Evolutionary conservation across 2,888 invertebrate genomes (phyloP).

Genomic region (Mamestra brassicae): DNA sequence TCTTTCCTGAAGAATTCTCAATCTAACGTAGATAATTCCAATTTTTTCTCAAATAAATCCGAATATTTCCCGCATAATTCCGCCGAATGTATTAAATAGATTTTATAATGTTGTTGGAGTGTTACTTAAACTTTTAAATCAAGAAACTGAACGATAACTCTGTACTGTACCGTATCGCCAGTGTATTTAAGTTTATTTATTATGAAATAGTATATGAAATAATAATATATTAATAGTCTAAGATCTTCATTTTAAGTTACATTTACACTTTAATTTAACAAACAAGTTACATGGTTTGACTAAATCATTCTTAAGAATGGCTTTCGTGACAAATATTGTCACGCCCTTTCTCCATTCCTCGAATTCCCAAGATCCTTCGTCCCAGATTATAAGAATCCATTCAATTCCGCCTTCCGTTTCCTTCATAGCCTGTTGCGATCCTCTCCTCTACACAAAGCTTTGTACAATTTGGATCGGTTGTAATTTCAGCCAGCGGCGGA

Average conservation of each 20-base stretch:
- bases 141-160: conserved; percentile 13
- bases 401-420: not conserved
- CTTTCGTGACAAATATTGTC: too few relatives aligned
- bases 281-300: too few relatives aligned
- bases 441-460: too few relatives aligned
- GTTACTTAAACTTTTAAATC: conserved; percentile 15
- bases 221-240: conserved; percentile 23
- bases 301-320: not conserved
- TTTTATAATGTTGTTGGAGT: not conserved
- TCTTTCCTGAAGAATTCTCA: too few relatives aligned
- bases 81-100: not conserved
- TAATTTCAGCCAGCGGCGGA: not conserved
- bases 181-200: conserved; percentile 30
- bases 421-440: not conserved
- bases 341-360: not conserved
- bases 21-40: not conserved
- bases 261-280: not conserved
- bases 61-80: not conserved
- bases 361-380: not conserved
- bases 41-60: not conserved
- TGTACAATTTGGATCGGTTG: too few relatives aligned
- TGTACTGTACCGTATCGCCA: not conserved
- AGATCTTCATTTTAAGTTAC: conserved; percentile 8
- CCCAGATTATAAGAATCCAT: not conserved
- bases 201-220: conserved; percentile 25